These are phyloP conservation scores for Agrenia bidenticulata DNA, from an alignment of 2,888 invertebrate species.

Conservation along the genomic window DNA sequence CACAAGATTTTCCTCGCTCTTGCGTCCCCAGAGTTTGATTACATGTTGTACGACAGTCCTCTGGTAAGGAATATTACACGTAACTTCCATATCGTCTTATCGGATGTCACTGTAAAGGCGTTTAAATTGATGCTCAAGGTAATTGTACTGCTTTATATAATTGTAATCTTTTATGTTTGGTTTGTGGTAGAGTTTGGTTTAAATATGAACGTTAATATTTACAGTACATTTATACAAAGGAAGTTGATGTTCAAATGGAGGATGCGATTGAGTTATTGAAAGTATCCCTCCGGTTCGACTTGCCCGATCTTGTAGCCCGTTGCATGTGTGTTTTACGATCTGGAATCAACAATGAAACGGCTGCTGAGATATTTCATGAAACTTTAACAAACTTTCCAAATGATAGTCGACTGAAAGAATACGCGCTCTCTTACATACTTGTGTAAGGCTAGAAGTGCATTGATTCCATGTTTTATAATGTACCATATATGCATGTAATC, in stretches of 20 bases:
- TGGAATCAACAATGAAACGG: background rate
- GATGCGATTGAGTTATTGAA: background rate
- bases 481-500: no score
- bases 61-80: background rate
- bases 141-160: no score
- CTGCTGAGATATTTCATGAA: background rate
- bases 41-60: background rate
- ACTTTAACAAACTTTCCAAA: background rate
- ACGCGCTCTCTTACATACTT: background rate
- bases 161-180: no score
- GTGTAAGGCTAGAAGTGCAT: background rate
- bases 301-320: background rate
- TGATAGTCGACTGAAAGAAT: slow-evolving; percentile 1
- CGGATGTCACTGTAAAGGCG: background rate
- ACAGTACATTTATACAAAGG: background rate
- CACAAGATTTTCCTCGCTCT: background rate
- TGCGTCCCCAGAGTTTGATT: no score
- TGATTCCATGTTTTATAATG: background rate
- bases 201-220: no score
- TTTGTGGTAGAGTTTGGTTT: no score
- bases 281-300: background rate
- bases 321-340: background rate
- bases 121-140: slow-evolving; percentile 7
- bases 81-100: background rate
- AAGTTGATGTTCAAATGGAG: background rate